These are phyloP conservation scores for Hylia prasina DNA, from an alignment of 2,113 vertebrate genomes.

Conservation along the genomic window DNA sequence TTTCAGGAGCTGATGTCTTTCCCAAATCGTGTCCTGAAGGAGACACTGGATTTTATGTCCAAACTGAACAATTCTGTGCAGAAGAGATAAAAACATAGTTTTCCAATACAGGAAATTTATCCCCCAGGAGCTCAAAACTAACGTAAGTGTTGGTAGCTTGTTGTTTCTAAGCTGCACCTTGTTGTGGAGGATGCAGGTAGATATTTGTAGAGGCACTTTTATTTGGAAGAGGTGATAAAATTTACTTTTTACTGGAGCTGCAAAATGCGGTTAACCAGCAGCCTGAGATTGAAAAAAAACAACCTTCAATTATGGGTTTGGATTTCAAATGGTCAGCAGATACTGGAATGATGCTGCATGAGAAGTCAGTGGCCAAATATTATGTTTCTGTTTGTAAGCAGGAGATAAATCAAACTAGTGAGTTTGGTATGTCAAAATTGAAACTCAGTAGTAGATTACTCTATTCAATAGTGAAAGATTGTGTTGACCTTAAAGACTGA, in stretches of 20 bases:
- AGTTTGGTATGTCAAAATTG: background rate
- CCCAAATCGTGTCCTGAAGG: background rate
- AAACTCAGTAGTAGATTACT: background rate
- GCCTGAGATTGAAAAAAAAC: background rate
- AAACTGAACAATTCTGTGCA: background rate
- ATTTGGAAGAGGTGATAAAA: background rate
- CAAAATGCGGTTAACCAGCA: background rate
- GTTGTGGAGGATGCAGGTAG: background rate
- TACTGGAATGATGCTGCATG: background rate
- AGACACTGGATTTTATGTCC: constrained; percentile 18
- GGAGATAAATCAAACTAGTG: background rate
- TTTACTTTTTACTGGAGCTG: background rate
- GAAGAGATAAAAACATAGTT: background rate
- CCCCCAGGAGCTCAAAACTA: background rate
- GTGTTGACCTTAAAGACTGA: background rate
- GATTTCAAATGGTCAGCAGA: background rate
- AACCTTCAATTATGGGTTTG: background rate
- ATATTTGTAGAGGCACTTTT: background rate
- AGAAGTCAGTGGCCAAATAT: background rate
- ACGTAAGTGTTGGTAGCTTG: background rate
- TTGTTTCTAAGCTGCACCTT: background rate
- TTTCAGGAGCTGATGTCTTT: background rate
- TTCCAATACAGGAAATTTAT: background rate
- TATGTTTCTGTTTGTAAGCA: background rate
- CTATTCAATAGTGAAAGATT: background rate